Evolutionary conservation across 2,888 invertebrate species (phyloP).

Genomic region (Amaurobius ferox): DNA sequence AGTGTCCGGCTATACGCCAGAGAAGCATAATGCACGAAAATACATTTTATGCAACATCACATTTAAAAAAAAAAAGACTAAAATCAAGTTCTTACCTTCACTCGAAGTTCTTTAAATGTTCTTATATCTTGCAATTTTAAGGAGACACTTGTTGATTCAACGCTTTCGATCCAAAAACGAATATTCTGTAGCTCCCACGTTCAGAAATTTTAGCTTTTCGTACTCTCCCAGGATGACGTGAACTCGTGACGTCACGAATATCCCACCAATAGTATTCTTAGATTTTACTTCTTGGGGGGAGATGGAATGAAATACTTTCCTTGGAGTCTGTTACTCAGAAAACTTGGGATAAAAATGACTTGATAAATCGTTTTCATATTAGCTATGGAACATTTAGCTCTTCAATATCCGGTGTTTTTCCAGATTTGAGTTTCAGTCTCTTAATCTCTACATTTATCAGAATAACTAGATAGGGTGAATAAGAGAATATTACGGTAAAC

Average conservation of each 20-base stretch:
- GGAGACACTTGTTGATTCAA: slow-evolving; percentile 6
- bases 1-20: too few species aligned
- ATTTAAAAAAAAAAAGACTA: too few species aligned
- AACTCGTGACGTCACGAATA: neutral
- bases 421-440: neutral
- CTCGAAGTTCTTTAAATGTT: neutral
- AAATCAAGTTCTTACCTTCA: neutral
- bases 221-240: neutral
- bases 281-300: neutral
- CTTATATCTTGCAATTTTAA: neutral
- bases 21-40: too few species aligned
- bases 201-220: slow-evolving; percentile 5
- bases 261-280: neutral
- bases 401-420: neutral
- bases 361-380: neutral
- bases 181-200: neutral
- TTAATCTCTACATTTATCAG: neutral
- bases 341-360: neutral
- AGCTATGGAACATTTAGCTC: neutral
- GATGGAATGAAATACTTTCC: neutral
- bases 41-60: too few species aligned
- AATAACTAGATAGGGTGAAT: neutral
- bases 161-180: neutral
- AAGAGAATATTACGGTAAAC: neutral
- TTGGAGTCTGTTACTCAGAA: neutral